Conservation (phyloP, 1,140 invertebrate genomes). For the Diorhabda sublineata region DNA sequence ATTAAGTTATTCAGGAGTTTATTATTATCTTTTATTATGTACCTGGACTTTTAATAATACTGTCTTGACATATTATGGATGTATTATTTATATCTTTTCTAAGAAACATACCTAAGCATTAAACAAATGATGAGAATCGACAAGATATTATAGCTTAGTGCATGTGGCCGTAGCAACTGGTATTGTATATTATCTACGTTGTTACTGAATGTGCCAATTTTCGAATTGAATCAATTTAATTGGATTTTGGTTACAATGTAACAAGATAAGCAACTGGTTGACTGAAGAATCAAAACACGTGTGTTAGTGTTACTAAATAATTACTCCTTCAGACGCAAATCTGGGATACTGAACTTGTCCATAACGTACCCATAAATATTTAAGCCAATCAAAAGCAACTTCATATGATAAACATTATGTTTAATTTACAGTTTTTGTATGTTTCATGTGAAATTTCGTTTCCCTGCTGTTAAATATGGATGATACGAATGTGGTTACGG, state of each 20-base stretch:
- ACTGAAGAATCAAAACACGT: too few species aligned
- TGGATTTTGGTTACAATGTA: neutral
- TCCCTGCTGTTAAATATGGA: too few species aligned
- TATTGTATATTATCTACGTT: neutral
- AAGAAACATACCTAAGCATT: slow-evolving; percentile 9
- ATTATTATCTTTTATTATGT: slow-evolving; percentile 15
- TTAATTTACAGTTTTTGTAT: too few species aligned
- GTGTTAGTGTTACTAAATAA: too few species aligned
- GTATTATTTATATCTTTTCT: slow-evolving; percentile 15
- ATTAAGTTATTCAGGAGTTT: slow-evolving; percentile 20
- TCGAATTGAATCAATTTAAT: neutral
- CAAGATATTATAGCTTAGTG: neutral
- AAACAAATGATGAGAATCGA: slow-evolving; percentile 9
- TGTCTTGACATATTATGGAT: slow-evolving; percentile 11
- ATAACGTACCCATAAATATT: too few species aligned
- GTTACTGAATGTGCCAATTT: neutral
- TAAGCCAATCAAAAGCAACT: too few species aligned
- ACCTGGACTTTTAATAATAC: slow-evolving; percentile 16
- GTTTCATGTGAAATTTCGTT: too few species aligned
- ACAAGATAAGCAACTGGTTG: too few species aligned
- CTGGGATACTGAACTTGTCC: too few species aligned
- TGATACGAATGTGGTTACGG: too few species aligned
- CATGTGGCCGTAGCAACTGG: neutral
- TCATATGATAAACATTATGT: too few species aligned
- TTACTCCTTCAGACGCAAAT: too few species aligned